A percentile compares a stretch with the other conserved stretches of the same genome.
These are phyloP conservation scores for Caenorhabditis japonica DNA, from an alignment of 2,888 invertebrate species.

Conservation along the genomic window DNA sequence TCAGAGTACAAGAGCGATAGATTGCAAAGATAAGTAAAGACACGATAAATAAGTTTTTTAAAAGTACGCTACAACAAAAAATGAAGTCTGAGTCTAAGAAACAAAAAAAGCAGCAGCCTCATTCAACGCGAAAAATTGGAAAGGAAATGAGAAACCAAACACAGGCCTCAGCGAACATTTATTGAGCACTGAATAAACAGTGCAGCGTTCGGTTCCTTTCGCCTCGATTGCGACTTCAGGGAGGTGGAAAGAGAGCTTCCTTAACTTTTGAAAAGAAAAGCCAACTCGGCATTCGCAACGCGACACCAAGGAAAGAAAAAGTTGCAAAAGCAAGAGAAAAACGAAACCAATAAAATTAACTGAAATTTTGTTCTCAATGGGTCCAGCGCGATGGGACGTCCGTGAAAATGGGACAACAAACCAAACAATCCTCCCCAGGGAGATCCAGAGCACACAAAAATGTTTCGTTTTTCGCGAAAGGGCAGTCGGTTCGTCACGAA, in stretches of 20 bases:
- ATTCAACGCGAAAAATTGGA: conserved; percentile 10
- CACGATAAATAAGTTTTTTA: too few relatives aligned
- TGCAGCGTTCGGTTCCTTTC: conserved; percentile 46
- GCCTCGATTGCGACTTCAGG: conserved; percentile 23
- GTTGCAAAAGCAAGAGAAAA: too few relatives aligned
- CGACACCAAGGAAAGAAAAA: too few relatives aligned
- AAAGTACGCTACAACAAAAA: too few relatives aligned
- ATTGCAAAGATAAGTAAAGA: too few relatives aligned
- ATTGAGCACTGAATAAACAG: conserved; percentile 57
- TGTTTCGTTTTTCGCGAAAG: conserved; percentile 45
- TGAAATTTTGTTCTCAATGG: too few relatives aligned
- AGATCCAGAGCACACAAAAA: conserved; percentile 34
- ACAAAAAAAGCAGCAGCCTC: background rate
- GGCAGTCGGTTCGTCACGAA: conserved; percentile 27
- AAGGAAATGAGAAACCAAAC: conserved; percentile 21
- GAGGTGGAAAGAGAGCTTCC: too few relatives aligned
- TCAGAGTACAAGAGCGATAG: too few relatives aligned
- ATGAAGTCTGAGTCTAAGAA: too few relatives aligned
- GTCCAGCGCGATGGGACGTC: too few relatives aligned
- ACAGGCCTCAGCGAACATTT: conserved; percentile 49
- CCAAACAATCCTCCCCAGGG: conserved; percentile 34
- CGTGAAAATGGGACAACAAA: conserved; percentile 10
- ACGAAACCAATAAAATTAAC: background rate
- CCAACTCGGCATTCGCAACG: conserved; percentile 3
- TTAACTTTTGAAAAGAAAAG: conserved; percentile 3